Percentiles rank a stretch among this genome's conserved stretches.
Conservation (phyloP, 1,140 invertebrate genomes). For the Heterodera schachtii region DNA sequence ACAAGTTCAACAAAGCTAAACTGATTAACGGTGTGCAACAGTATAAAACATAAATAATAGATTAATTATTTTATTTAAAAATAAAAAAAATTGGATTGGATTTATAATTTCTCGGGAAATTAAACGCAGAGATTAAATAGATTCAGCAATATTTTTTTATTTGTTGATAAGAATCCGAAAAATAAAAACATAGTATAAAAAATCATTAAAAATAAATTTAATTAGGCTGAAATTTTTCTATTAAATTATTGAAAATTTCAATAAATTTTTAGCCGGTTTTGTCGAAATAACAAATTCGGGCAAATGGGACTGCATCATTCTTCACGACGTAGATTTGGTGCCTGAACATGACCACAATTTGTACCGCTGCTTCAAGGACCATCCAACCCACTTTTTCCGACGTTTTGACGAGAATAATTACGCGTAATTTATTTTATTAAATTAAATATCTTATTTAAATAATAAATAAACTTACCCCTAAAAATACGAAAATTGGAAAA, state of each 20-base stretch:
- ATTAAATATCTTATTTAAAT: too few relatives aligned
- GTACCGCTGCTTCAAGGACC: slow-evolving; percentile 76
- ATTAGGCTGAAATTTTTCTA: background rate
- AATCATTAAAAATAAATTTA: background rate
- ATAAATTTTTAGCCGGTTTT: slow-evolving; percentile 2
- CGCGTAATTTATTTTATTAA: background rate
- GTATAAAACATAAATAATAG: background rate
- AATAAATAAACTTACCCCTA: too few relatives aligned
- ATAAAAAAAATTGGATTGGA: background rate
- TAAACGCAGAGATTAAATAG: too few relatives aligned
- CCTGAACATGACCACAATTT: slow-evolving; percentile 83
- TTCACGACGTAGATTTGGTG: slow-evolving; percentile 89
- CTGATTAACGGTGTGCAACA: slow-evolving; percentile 6
- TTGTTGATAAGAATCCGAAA: too few relatives aligned
- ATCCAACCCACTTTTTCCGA: background rate
- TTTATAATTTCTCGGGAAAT: background rate
- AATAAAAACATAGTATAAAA: background rate
- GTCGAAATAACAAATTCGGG: background rate
- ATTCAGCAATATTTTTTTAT: too few relatives aligned
- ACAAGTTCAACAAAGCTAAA: slow-evolving; percentile 12
- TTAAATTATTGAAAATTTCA: background rate
- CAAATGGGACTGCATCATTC: slow-evolving; percentile 75
- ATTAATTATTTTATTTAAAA: background rate
- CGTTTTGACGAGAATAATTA: slow-evolving; percentile 2
- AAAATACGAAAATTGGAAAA: too few relatives aligned